Base-by-base conservation (phyloP, 1,140 invertebrate species). In the Aphaenogaster rudis region DNA sequence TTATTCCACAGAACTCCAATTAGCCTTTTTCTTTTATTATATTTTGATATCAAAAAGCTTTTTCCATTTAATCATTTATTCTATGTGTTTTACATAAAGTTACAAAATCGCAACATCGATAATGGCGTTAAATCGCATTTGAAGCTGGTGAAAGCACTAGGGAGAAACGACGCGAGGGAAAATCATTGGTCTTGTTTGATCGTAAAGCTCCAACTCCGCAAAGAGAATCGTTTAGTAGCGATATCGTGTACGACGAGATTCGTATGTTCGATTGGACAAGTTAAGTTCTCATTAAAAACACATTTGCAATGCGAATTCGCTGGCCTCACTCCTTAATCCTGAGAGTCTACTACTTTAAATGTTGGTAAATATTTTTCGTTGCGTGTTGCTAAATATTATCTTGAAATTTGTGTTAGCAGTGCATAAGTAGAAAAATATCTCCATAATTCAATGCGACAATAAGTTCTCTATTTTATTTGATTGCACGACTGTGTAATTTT, bases 161-260 rank as follows among this genome's bases (percentile, higher is more conserved):
- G 50, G 76, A 71, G 86, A 61, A 66, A 86, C 52, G 81, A 66
- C 54, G 82, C 39, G 48, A 63, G 72, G 21, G 69, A 54, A 72
- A 66, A 33, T 45, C 77, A 66, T 78, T 59, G 71, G 64, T 86
- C 77, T 89, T 86, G 85, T 87, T 89, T 87, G 88, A 89, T 90
- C 88, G 63, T 61, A 50, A 89, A 90, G 77, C 80, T 89, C 69
- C 1, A 66, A 59, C 61, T 86, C 54, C 63, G 50, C 77, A 89
- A 90, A 90, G 88, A 87, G 88, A 90, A 90, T 90, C 88, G 85
- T 81, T 89, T 87, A 90, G 71, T 86, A 87, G 21, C 57, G 48
- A 87, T 76, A 90, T 78, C 84, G 57, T 64, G 7, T 59, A 61
- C 50, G 36, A 50, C 28, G 57, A 64, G 50, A 86, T 86, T 77